Percentiles rank a stretch among this genome's conserved stretches.
These are phyloP conservation scores for Brachionus manjavacas DNA, from an alignment of 1,140 invertebrate genomes.

Conservation along the genomic window DNA sequence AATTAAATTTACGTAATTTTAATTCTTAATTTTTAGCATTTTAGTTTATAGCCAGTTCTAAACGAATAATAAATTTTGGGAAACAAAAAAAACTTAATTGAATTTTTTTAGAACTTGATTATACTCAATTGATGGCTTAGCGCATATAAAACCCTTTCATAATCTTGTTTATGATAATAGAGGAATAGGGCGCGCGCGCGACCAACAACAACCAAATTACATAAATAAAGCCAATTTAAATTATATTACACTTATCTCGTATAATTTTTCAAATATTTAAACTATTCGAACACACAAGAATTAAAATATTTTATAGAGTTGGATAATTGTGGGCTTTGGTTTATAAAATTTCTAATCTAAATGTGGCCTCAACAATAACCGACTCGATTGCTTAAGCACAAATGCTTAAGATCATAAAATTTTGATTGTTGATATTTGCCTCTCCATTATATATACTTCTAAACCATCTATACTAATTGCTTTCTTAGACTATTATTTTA, in stretches of 20 bases:
- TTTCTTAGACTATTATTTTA: background rate
- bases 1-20: background rate
- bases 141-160: background rate
- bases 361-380: background rate
- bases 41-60: background rate
- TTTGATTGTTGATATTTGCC: background rate
- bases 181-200: background rate
- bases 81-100: background rate
- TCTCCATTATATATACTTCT: background rate
- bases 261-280: background rate
- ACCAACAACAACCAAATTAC: background rate
- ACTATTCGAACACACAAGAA: background rate
- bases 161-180: background rate
- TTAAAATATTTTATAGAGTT: constrained; percentile 1
- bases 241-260: background rate
- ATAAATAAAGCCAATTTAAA: constrained; percentile 2
- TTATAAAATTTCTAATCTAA: background rate
- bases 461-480: background rate
- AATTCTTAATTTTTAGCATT: background rate
- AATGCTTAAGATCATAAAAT: background rate
- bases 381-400: background rate
- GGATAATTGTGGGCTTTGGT: background rate
- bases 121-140: background rate
- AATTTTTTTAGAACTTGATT: background rate
- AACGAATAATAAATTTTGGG: background rate